Base-by-base conservation (phyloP, 2,113 vertebrate species). In the Hassar affinis region DNA sequence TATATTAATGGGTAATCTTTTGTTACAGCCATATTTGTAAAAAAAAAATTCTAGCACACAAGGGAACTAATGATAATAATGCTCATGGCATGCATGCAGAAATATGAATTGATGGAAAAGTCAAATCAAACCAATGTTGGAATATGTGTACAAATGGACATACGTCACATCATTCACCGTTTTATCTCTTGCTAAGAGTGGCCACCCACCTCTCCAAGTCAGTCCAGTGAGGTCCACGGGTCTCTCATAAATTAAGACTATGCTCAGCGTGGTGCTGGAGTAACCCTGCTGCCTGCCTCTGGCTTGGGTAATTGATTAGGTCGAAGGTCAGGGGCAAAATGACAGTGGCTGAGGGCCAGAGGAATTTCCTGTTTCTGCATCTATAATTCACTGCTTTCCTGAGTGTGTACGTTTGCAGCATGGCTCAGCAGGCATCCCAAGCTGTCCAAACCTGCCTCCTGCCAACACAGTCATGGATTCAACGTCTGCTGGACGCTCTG, bases 341-440 rank as follows among this genome's bases (percentile, higher is more conserved):
- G 92, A 93, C 91, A 91, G 90, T 89, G 90, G 90, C 87, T 88
- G 86, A 85, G 82, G 87, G 85, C 86, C 38, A 84, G 79, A 91
- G 89, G 93, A 90, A 94, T 94, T 94, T 94, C 93, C 94, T 94
- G 92, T 94, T 93, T 92, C 92, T 88, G 86, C 92, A 94, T 94
- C 90, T 90, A 93, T 94, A 93, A 94, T 94, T 94, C 91, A 94
- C 89, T 79, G 85, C 86, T 89, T 93, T 94, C 91, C 91, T 93
- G 90, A 88, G 57, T 66, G 78, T 83, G 82, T 69, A 82, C 56
- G 62, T 79, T 78, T 45, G 51, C 72, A 62, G 33, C 17, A 33
- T 12, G 62, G 74, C 64, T 59, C 81, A 27, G 35, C 82, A 76
- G 54, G 54, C 81, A 76, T 47, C 68, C 86, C 90, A 93, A 91